phyloP scores from a whole-genome alignment of 1,140 invertebrate species.

The Leptinotarsa lineolata region DNA sequence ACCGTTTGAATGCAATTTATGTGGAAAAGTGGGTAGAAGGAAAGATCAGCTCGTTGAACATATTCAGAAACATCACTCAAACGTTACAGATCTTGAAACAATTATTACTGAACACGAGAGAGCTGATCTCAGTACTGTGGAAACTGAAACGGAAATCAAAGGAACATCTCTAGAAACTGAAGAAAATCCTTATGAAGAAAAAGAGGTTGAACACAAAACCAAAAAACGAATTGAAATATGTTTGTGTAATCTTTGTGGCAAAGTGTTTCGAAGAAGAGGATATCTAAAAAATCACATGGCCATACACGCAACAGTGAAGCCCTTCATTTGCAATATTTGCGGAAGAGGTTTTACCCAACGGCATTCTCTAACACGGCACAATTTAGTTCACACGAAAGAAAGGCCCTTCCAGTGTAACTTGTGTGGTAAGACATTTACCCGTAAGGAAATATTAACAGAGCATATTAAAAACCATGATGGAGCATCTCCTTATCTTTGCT shows the following conservation, averaged over 20 bases:
- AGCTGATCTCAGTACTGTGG: not conserved
- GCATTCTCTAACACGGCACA: constrained; percentile 67
- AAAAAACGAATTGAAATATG: constrained; percentile 23
- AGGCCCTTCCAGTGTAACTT: constrained; percentile 32
- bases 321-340: constrained; percentile 77
- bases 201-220: not conserved
- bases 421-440: constrained; percentile 27
- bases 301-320: constrained; percentile 72
- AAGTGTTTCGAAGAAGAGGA: constrained; percentile 45
- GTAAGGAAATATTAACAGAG: constrained; percentile 23
- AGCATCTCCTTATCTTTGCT: constrained; percentile 11
- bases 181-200: not conserved
- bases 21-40: constrained; percentile 62
- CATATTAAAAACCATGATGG: constrained; percentile 23
- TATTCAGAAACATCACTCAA: constrained; percentile 16
- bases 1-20: constrained; percentile 74
- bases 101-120: constrained; percentile 6
- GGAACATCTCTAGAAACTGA: not conserved
- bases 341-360: constrained; percentile 71
- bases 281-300: constrained; percentile 64
- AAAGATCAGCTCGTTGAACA: constrained; percentile 25
- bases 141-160: not conserved
- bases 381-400: constrained; percentile 52
- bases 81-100: not conserved
- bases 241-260: constrained; percentile 46